Evolutionary conservation across 2,113 vertebrate genomes (phyloP).

Genomic region (Regulus satrapa): DNA sequence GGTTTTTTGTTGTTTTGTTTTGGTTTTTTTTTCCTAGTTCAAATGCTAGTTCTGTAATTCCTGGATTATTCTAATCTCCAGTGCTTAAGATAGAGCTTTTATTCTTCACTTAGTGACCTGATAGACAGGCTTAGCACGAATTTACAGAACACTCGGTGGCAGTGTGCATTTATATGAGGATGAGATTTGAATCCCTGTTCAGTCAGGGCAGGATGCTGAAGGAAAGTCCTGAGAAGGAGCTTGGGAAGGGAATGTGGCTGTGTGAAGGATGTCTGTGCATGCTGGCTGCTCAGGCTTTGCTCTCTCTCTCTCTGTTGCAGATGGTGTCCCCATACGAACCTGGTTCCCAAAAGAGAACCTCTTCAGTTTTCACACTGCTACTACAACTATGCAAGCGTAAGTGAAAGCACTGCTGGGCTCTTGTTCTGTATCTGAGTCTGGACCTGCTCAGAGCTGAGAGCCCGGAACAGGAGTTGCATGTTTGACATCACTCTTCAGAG

Average conservation of each 20-base stretch:
- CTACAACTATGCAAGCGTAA: slow-evolving; percentile 99
- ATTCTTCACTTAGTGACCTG: background rate
- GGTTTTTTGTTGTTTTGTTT: too few species aligned
- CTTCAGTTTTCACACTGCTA: slow-evolving; percentile 95
- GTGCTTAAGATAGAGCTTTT: background rate
- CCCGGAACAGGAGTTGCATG: background rate
- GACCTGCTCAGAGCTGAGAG: background rate
- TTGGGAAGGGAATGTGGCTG: background rate
- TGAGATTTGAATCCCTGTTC: background rate
- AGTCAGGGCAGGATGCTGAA: background rate
- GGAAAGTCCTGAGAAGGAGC: background rate
- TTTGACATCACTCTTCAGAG: background rate
- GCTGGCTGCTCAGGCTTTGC: background rate
- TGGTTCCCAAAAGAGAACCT: slow-evolving; percentile 98
- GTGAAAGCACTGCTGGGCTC: slow-evolving; percentile 52
- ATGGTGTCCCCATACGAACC: slow-evolving; percentile 84
- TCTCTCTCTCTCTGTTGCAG: slow-evolving; percentile 68
- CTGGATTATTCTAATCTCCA: background rate
- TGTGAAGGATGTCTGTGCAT: background rate
- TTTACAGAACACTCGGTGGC: background rate
- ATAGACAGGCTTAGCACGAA: background rate
- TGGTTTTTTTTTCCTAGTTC: background rate
- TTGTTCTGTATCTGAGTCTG: background rate
- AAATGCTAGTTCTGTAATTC: background rate
- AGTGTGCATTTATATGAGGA: background rate